Conservation (phyloP, 92 coral and sea anemone genomes). For the Palythoa grandis region DNA sequence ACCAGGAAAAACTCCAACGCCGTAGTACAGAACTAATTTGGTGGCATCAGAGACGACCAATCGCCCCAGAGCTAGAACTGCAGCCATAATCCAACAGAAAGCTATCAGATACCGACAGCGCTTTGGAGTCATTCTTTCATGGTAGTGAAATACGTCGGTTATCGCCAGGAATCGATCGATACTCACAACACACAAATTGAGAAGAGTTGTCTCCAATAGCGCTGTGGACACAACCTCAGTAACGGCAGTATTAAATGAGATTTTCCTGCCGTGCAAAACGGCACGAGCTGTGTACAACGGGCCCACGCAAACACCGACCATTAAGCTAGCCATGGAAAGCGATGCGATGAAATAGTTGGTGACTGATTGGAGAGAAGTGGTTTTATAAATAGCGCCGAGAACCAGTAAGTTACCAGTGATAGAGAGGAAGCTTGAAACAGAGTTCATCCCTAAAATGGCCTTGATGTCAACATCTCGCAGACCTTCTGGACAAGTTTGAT, state of each 20-base stretch:
- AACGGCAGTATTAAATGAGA: background rate
- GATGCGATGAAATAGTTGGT: slow-evolving; percentile 22
- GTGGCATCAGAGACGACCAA: background rate
- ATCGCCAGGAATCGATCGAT: slow-evolving; percentile 27
- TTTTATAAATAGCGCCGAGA: slow-evolving; percentile 16
- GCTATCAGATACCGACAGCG: slow-evolving; percentile 27
- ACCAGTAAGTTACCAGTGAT: slow-evolving; percentile 22
- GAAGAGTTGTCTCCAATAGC: slow-evolving; percentile 4
- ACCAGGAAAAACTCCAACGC: background rate
- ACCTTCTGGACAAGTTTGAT: background rate
- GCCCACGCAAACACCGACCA: slow-evolving; percentile 13
- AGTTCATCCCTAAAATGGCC: slow-evolving; percentile 17
- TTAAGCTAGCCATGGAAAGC: slow-evolving; percentile 10
- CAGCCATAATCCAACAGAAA: background rate
- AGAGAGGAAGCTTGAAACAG: slow-evolving; percentile 16
- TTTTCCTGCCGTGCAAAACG: background rate
- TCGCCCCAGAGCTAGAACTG: background rate
- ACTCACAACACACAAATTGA: slow-evolving; percentile 18
- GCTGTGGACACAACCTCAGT: background rate
- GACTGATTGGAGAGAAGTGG: slow-evolving; percentile 22
- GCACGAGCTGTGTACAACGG: slow-evolving; percentile 11
- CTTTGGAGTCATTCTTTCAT: slow-evolving; percentile 10
- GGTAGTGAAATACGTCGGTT: slow-evolving; percentile 10
- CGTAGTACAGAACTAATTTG: background rate
- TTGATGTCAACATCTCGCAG: background rate